Base-by-base conservation (phyloP, 2,888 invertebrate species). In the Gandaritis pyraliata region DNA sequence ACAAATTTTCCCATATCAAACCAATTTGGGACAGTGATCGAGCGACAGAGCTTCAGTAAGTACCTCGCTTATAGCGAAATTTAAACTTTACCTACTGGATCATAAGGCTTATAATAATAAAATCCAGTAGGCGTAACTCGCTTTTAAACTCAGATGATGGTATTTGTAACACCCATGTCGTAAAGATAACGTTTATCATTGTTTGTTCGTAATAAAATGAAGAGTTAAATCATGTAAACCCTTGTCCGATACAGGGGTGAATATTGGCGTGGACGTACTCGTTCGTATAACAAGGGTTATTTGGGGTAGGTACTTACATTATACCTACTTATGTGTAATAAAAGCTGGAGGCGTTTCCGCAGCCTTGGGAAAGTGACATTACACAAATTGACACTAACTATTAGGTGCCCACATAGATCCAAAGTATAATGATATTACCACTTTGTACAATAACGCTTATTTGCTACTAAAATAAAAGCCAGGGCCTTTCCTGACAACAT, bases 101-200 rank as follows among this genome's bases (percentile, higher is more conserved):
- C 1, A n/a, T 54, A 61, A 43, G 51, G 39, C 15, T 41, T 16
- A 48, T 50, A 57, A 61, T 64, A 23, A 23, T 33, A 2, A 33
- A 23, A 54, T 33, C 57, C 46, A 56, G 61, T 60, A 58, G 58
- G 54, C 51, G 56, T 65, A 65, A 69, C 65, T 65, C 62, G 55
- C 65, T 63, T 66, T 59, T 59, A 41, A 66, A 48, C 54, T 61
- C 62, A 47, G 57, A 65, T 66, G 68, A 69, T 68, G 65, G 60
- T 62, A 60, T 52, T 66, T 61, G 61, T 67, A 64, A 63, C 66
- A 68, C 65, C 64, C 61, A 60, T 64, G 64, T 71, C 67, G 66
- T 64, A 57, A 61, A 66, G 68, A 69, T 68, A 69, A 68, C 65
- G 63, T 65, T 66, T 65, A 62, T 67, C 67, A 71, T 67, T 70